Conservation (phyloP, 1,140 invertebrate species). For the Bombus pyrosoma region DNA sequence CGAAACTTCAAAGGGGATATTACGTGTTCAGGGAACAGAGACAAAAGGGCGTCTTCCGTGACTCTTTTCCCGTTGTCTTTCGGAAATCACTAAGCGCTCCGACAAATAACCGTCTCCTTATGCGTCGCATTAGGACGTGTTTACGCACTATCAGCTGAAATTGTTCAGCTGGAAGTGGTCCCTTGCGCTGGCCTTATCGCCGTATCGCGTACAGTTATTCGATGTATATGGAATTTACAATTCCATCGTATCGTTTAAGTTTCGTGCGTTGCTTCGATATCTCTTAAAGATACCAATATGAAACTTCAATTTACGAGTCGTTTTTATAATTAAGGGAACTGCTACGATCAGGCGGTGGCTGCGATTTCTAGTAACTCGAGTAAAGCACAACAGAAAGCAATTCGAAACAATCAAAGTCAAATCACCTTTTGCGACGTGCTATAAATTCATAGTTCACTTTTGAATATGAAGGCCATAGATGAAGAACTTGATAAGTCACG, state of each 20-base stretch:
- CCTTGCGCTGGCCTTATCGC: conserved; percentile 19
- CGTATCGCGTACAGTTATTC: conserved; percentile 10
- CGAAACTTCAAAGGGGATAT: not conserved
- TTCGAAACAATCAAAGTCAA: too few relatives aligned
- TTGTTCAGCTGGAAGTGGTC: conserved; percentile 28
- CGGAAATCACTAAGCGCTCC: not conserved
- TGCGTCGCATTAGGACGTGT: conserved; percentile 8
- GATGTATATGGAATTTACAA: conserved; percentile 32
- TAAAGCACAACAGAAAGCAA: too few relatives aligned
- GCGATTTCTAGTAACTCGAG: too few relatives aligned
- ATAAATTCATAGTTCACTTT: too few relatives aligned
- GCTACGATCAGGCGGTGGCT: too few relatives aligned
- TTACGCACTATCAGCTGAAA: conserved; percentile 43
- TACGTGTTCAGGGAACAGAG: too few relatives aligned
- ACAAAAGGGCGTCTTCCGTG: not conserved
- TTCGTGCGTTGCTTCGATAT: not conserved
- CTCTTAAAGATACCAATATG: not conserved
- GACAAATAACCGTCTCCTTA: not conserved
- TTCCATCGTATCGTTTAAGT: not conserved
- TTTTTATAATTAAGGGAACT: not conserved
- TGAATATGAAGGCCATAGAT: too few relatives aligned
- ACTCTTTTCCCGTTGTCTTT: conserved; percentile 6
- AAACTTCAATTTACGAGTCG: not conserved
- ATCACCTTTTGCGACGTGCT: too few relatives aligned
- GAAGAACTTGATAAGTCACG: too few relatives aligned